Evolutionary conservation across 53 echinoderm and acorn worm genomes (phyloP).

Genomic region (Echinarachnius parma): DNA sequence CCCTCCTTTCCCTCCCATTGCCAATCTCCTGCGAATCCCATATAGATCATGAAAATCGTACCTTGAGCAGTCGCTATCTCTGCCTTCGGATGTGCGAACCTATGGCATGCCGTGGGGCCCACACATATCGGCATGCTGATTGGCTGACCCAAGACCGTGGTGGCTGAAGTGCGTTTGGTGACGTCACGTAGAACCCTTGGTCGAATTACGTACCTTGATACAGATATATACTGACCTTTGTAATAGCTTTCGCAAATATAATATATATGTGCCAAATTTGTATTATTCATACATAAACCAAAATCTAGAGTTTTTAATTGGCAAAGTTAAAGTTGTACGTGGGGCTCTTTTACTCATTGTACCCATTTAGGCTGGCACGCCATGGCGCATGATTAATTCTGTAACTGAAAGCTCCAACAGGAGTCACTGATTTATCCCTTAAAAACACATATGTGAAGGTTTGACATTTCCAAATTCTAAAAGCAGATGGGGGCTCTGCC

Average conservation of each 20-base stretch:
- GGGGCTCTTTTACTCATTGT: too few species aligned
- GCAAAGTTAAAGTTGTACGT: too few species aligned
- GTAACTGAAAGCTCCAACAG: neutral
- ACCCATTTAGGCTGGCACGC: neutral
- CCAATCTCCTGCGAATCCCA: too few species aligned
- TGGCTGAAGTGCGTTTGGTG: neutral
- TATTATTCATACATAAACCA: too few species aligned
- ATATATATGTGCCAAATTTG: too few species aligned
- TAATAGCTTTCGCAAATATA: too few species aligned
- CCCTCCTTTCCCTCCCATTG: too few species aligned
- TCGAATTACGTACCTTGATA: slow-evolving; percentile 17
- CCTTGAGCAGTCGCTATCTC: slow-evolving; percentile 21
- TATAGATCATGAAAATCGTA: neutral
- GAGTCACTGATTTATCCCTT: neutral
- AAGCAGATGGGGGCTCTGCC: too few species aligned
- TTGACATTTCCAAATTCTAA: too few species aligned
- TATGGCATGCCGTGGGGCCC: neutral
- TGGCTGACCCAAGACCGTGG: slow-evolving; percentile 14
- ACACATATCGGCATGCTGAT: slow-evolving; percentile 31
- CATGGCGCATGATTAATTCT: too few species aligned
- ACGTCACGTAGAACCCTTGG: slow-evolving; percentile 33
- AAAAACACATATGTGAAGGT: neutral
- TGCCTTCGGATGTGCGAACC: slow-evolving; percentile 19
- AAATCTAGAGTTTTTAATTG: neutral
- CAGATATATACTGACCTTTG: neutral